A percentile compares a stretch with the other conserved stretches of the same genome.
These are phyloP conservation scores for Odontomachus brunneus DNA, from an alignment of 1,140 invertebrate genomes.

Conservation along the genomic window DNA sequence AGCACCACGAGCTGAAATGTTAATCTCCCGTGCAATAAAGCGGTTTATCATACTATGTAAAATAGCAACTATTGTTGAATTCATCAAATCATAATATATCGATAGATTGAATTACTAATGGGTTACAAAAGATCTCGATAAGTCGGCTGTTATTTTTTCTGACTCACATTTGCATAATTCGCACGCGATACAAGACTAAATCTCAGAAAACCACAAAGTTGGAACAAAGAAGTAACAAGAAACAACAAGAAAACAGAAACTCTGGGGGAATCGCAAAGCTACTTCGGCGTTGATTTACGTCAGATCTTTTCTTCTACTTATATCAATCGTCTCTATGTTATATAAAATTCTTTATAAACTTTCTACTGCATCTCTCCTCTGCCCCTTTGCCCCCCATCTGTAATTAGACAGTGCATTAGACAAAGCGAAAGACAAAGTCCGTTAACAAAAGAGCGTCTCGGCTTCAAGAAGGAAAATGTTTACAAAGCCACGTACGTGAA, in stretches of 20 bases:
- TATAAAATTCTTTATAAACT: background rate
- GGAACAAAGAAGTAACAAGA: too few relatives aligned
- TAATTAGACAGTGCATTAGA: conserved; percentile 46
- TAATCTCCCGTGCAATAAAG: conserved; percentile 33
- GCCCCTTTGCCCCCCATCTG: background rate
- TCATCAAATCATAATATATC: background rate
- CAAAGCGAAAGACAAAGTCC: conserved; percentile 11
- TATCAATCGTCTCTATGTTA: background rate
- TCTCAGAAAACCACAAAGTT: too few relatives aligned
- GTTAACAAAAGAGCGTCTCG: conserved; percentile 37
- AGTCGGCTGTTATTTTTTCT: background rate
- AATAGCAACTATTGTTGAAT: conserved; percentile 3
- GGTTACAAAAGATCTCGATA: background rate
- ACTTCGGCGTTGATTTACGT: background rate
- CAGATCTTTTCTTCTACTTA: background rate
- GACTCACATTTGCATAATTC: background rate
- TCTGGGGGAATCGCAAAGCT: background rate
- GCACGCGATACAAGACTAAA: background rate
- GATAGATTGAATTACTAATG: background rate
- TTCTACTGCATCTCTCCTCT: too few relatives aligned
- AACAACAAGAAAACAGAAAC: too few relatives aligned
- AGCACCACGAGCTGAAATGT: conserved; percentile 8
- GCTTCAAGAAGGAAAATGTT: conserved; percentile 38
- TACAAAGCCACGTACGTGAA: conserved; percentile 45
- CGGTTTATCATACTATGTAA: background rate